Percentiles rank a stretch among this genome's conserved stretches.
Conservation (phyloP, 2,797 vertebrate species). For the Borostomias antarcticus region DNA sequence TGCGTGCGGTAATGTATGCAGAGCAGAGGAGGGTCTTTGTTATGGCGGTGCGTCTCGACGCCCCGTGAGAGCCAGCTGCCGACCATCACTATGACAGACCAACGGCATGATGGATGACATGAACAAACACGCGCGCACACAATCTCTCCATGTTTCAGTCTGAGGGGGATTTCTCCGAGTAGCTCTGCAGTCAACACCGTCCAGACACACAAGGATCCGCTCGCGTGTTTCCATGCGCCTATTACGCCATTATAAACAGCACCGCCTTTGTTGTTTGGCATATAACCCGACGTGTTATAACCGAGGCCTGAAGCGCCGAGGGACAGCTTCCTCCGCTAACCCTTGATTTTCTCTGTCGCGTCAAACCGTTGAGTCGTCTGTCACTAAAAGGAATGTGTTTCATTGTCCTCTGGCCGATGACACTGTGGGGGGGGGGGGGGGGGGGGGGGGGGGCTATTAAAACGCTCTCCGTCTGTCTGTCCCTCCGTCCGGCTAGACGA, state of each 20-base stretch:
- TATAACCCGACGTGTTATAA: slow-evolving; percentile 45
- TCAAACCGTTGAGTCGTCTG: slow-evolving; percentile 31
- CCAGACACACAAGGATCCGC: slow-evolving; percentile 16
- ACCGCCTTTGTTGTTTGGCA: slow-evolving; percentile 49
- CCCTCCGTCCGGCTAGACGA: no score
- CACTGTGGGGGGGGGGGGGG: no score
- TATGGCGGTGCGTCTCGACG: background rate
- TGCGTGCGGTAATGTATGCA: slow-evolving; percentile 12
- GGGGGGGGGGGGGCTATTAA: no score
- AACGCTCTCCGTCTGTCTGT: no score
- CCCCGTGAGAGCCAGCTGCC: slow-evolving; percentile 65
- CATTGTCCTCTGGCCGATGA: background rate
- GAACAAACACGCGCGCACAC: slow-evolving; percentile 35
- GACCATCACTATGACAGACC: slow-evolving; percentile 67
- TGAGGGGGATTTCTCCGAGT: background rate
- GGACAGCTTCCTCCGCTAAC: slow-evolving; percentile 36
- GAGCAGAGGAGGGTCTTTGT: background rate
- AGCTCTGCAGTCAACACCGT: background rate
- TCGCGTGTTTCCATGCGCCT: slow-evolving; percentile 32
- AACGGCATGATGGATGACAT: slow-evolving; percentile 70
- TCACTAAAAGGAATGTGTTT: slow-evolving; percentile 4
- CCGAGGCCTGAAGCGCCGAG: slow-evolving; percentile 14
- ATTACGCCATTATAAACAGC: slow-evolving; percentile 47
- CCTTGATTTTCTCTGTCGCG: slow-evolving; percentile 37
- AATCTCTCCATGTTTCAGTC: background rate